Evolutionary conservation across 2,113 vertebrate genomes (phyloP).

Genomic region (Gopherus flavomarginatus): DNA sequence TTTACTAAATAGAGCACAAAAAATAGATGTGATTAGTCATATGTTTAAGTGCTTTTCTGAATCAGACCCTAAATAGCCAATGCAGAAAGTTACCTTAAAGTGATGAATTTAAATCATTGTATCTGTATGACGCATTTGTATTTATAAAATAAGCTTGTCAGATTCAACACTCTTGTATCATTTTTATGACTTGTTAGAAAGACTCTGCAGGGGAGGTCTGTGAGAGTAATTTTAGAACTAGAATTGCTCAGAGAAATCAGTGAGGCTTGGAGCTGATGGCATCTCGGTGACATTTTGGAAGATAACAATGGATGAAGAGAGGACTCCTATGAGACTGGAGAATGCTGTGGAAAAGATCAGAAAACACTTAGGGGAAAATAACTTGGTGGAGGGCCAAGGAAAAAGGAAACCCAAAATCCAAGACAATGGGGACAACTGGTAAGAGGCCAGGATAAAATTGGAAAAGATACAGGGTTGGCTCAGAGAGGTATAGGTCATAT

Average conservation of each 20-base stretch:
- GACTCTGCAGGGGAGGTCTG: neutral
- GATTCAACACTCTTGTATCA: neutral
- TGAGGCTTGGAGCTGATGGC: slow-evolving; percentile 4
- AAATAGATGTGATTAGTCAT: slow-evolving; percentile 4
- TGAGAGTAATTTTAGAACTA: neutral
- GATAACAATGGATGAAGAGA: neutral
- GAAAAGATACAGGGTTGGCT: neutral
- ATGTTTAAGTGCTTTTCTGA: slow-evolving; percentile 7
- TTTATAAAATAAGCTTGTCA: neutral
- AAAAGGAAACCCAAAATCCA: neutral
- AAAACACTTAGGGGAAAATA: neutral
- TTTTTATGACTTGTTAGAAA: neutral
- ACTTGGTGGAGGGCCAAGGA: neutral
- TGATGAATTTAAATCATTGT: neutral
- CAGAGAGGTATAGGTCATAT: neutral
- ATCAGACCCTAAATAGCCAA: neutral
- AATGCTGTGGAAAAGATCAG: neutral
- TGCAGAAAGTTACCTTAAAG: slow-evolving; percentile 25
- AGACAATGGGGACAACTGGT: neutral
- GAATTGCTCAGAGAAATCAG: slow-evolving; percentile 14
- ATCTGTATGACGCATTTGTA: slow-evolving; percentile 13
- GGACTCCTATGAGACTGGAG: neutral
- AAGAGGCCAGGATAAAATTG: neutral
- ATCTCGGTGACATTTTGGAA: slow-evolving; percentile 16
- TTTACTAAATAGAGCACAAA: neutral